Conservation (phyloP, 2,113 vertebrate genomes). For the Maccullochella peelii region DNA sequence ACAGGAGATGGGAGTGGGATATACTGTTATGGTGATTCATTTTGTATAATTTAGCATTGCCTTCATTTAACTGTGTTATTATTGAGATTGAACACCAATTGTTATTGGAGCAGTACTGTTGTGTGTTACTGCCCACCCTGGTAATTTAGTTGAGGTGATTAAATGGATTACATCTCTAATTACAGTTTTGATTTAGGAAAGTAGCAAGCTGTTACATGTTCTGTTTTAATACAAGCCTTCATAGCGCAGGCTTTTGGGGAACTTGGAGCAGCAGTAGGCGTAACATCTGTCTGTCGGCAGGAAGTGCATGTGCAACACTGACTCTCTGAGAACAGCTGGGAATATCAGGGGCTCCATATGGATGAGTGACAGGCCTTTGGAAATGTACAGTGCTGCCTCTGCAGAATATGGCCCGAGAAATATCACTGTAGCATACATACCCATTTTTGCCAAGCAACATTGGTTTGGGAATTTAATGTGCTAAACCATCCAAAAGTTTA, state of each 20-base stretch:
- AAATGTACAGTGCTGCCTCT: slow-evolving; percentile 58
- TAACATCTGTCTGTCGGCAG: slow-evolving; percentile 70
- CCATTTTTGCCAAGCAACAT: slow-evolving; percentile 17
- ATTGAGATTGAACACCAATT: slow-evolving; percentile 55
- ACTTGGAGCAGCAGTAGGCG: slow-evolving; percentile 54
- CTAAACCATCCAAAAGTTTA: slow-evolving; percentile 28
- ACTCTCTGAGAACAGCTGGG: slow-evolving; percentile 70
- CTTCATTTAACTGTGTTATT: slow-evolving; percentile 44
- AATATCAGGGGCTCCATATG: slow-evolving; percentile 58
- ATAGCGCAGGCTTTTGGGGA: slow-evolving; percentile 36
- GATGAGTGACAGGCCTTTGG: slow-evolving; percentile 70
- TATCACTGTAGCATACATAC: slow-evolving; percentile 9
- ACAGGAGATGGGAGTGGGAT: slow-evolving; percentile 33
- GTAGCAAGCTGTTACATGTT: slow-evolving; percentile 58
- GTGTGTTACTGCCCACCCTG: slow-evolving; percentile 54
- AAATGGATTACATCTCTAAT: slow-evolving; percentile 65
- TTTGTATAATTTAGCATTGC: slow-evolving; percentile 42
- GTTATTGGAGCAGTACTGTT: slow-evolving; percentile 43
- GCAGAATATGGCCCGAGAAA: slow-evolving; percentile 50
- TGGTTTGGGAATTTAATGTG: slow-evolving; percentile 43
- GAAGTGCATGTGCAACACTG: slow-evolving; percentile 56
- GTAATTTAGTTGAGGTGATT: slow-evolving; percentile 64
- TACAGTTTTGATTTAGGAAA: slow-evolving; percentile 56
- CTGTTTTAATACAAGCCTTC: slow-evolving; percentile 41
- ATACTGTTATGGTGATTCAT: slow-evolving; percentile 48